Percentiles rank a stretch among this genome's conserved stretches.
Conservation (phyloP, 2,888 invertebrate genomes). For the Drosophila picticornis region DNA sequence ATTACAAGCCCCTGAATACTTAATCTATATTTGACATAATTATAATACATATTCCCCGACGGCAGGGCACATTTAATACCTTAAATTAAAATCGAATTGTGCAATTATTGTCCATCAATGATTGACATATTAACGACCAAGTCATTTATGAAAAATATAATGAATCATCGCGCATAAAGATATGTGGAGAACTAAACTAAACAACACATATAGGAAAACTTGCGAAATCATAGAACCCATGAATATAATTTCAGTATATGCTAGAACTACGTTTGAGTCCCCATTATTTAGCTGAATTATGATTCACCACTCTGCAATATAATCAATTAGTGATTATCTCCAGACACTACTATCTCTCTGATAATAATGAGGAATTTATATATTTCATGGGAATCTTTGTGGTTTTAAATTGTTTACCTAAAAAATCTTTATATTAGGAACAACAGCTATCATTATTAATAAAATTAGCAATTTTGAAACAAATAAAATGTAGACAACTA, state of each 20-base stretch:
- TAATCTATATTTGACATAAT: constrained; percentile 67
- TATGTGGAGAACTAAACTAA: neutral
- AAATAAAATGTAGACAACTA: neutral
- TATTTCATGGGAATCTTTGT: neutral
- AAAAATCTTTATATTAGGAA: neutral
- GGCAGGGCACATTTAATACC: constrained; percentile 20
- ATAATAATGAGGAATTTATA: neutral
- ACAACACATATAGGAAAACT: neutral
- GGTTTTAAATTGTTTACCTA: neutral
- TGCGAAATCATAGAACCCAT: constrained; percentile 14
- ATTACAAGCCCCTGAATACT: neutral
- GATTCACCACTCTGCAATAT: neutral
- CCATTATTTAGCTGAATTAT: neutral
- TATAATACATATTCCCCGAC: constrained; percentile 45
- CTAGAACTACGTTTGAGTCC: neutral
- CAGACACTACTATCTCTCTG: neutral
- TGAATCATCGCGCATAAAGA: constrained; percentile 27
- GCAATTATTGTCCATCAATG: constrained; percentile 32
- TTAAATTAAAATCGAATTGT: constrained; percentile 65
- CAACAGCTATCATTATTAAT: neutral
- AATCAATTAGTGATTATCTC: neutral
- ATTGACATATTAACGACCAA: constrained; percentile 49
- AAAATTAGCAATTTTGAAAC: neutral
- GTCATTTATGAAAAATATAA: constrained; percentile 13
- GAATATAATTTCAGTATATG: neutral